These are phyloP conservation scores for Percopsis transmontana DNA, from an alignment of 2,113 vertebrate species.

Conservation along the genomic window DNA sequence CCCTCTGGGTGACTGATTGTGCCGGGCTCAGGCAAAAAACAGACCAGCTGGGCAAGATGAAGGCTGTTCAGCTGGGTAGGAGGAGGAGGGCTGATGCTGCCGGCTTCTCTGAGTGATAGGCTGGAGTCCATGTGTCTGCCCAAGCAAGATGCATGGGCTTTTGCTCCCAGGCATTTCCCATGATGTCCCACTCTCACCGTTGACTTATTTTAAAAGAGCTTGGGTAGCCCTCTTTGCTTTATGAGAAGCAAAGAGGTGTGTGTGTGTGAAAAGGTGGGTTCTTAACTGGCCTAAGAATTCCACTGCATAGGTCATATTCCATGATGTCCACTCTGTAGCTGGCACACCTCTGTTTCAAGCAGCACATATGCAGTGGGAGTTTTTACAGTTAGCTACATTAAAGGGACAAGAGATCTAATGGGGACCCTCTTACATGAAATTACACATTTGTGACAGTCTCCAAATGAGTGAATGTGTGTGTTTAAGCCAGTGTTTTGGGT, in stretches of 20 bases:
- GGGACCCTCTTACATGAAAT: background rate
- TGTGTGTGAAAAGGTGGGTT: slow-evolving; percentile 10
- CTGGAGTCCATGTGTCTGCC: slow-evolving; percentile 46
- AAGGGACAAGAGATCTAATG: background rate
- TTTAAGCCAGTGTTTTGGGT: slow-evolving; percentile 14
- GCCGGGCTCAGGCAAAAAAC: too few species aligned
- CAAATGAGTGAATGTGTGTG: slow-evolving; percentile 26
- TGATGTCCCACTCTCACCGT: background rate
- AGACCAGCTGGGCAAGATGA: slow-evolving; percentile 62
- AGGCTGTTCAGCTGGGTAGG: slow-evolving; percentile 24
- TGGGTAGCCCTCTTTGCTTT: slow-evolving; percentile 2
- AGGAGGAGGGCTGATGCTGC: slow-evolving; percentile 19
- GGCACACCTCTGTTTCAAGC: background rate
- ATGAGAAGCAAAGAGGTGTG: slow-evolving; percentile 6
- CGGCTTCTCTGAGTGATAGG: slow-evolving; percentile 28
- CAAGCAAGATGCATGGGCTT: slow-evolving; percentile 22
- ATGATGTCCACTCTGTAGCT: background rate
- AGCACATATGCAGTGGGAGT: background rate
- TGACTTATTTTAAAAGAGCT: slow-evolving; percentile 7
- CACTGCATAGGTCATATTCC: background rate
- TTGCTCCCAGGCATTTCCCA: slow-evolving; percentile 35
- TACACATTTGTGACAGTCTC: background rate
- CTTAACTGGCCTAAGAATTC: background rate
- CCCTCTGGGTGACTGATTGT: slow-evolving; percentile 54
- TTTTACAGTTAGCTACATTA: background rate